These are phyloP conservation scores for Aphis craccivora DNA, from an alignment of 1,140 invertebrate genomes.

Conservation along the genomic window DNA sequence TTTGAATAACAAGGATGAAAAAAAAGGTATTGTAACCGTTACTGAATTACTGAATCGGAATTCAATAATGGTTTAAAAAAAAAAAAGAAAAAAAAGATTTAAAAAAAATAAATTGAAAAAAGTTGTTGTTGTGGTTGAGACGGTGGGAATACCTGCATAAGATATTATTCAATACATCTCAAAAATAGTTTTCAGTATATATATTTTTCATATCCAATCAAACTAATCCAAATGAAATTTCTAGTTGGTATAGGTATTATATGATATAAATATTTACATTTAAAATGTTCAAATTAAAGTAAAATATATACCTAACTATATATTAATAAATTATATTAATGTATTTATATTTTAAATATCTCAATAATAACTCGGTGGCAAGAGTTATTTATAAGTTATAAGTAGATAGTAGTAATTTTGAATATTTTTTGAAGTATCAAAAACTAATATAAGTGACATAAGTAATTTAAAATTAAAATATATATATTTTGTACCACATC, in stretches of 20 bases:
- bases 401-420: background rate
- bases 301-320: background rate
- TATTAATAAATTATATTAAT: background rate
- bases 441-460: background rate
- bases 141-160: background rate
- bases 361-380: background rate
- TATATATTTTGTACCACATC: background rate
- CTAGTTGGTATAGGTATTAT: background rate
- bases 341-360: background rate
- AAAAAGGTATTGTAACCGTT: background rate
- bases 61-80: background rate
- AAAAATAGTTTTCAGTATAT: background rate
- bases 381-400: background rate
- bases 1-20: background rate
- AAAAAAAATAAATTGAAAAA: background rate
- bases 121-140: background rate
- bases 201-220: background rate
- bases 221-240: background rate
- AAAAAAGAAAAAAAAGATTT: background rate
- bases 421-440: background rate
- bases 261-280: conserved; percentile 10
- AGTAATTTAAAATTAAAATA: background rate
- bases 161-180: background rate
- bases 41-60: background rate
- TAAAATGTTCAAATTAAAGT: background rate